Conservation (phyloP, 2,797 vertebrate genomes). For the Chromobotia macracanthus region DNA sequence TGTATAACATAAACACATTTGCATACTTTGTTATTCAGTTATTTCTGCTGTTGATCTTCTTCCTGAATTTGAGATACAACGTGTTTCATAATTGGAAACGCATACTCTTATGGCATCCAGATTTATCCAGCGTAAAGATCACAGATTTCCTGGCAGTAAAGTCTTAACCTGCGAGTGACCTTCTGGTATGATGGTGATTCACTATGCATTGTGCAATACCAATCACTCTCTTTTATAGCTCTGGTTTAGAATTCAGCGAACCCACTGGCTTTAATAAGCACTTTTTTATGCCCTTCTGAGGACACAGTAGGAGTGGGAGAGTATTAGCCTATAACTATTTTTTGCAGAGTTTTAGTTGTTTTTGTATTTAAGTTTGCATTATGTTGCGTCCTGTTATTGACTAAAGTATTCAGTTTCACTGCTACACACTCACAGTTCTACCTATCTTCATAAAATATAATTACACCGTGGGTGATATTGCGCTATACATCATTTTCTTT, state of each 20-base stretch:
- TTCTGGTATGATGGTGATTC: constrained; percentile 40
- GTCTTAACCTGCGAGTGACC: constrained; percentile 42
- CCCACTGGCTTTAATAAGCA: constrained; percentile 31
- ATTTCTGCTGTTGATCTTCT: constrained; percentile 7
- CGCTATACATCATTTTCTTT: constrained; percentile 15
- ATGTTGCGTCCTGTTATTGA: background rate
- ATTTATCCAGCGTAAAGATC: constrained; percentile 31
- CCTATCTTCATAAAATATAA: background rate
- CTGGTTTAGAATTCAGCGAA: constrained; percentile 23
- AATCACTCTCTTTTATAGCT: constrained; percentile 40
- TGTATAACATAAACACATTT: constrained; percentile 5
- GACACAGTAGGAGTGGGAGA: background rate
- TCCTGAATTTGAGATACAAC: background rate
- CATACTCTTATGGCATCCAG: background rate
- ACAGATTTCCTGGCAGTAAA: constrained; percentile 31
- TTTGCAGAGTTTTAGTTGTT: constrained; percentile 3
- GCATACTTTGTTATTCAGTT: background rate
- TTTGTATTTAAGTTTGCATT: background rate
- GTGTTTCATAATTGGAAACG: background rate
- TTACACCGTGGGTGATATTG: background rate
- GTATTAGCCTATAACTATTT: background rate
- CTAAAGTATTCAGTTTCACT: background rate
- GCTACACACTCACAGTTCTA: background rate
- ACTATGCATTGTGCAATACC: constrained; percentile 28
- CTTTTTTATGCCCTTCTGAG: constrained; percentile 23